Evolutionary conservation across 1,140 invertebrate genomes (phyloP).

Genomic region (Drosophila auraria): DNA sequence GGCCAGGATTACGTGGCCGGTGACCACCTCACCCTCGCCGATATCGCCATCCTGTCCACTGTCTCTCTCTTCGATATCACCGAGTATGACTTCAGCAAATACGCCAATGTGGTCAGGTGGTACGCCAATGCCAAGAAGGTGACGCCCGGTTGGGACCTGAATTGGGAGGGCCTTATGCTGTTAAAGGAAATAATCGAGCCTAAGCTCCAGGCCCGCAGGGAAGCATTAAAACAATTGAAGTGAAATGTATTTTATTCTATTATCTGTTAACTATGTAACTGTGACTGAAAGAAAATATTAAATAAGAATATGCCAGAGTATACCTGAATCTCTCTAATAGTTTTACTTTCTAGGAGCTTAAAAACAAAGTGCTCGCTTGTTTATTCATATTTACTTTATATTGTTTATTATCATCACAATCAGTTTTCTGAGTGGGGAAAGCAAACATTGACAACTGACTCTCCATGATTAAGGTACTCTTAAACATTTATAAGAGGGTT

Average conservation of each 20-base stretch:
- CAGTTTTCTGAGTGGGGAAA: neutral
- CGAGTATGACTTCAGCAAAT: conserved; percentile 88
- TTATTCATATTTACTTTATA: no score
- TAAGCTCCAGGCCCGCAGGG: neutral
- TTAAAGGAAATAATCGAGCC: conserved; percentile 23
- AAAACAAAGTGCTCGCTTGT: neutral
- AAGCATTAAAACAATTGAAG: neutral
- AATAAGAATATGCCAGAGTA: no score
- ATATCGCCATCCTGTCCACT: conserved; percentile 87
- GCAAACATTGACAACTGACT: neutral
- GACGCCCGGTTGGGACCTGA: conserved; percentile 90
- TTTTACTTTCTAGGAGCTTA: neutral
- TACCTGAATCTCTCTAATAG: no score
- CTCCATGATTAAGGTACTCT: neutral
- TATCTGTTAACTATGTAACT: neutral
- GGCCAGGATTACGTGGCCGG: conserved; percentile 88
- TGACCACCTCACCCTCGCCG: conserved; percentile 90
- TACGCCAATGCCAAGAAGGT: conserved; percentile 88
- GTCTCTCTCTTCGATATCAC: conserved; percentile 88
- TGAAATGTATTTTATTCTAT: no score
- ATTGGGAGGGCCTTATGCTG: conserved; percentile 86
- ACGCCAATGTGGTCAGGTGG: conserved; percentile 89
- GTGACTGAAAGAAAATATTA: neutral
- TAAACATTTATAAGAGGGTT: neutral
- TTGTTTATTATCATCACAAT: neutral